phyloP scores from a whole-genome alignment of 1,140 invertebrate genomes.

The Lepidurus apus region DNA sequence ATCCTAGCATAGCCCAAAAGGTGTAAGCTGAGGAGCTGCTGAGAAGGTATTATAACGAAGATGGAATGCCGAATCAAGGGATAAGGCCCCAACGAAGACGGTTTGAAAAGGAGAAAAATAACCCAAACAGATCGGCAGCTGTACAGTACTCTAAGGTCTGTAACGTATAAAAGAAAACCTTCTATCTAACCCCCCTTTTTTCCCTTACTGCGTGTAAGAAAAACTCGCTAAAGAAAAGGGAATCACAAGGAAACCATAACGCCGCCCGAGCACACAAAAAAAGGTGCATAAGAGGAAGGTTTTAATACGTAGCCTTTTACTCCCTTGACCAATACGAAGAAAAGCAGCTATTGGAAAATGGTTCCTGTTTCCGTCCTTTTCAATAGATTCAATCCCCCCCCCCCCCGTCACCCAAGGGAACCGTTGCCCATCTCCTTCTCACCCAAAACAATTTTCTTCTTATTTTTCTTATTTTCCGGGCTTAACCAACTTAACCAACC shows the following conservation, averaged over 20 bases:
- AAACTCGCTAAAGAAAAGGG: not conserved
- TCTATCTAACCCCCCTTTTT: not conserved
- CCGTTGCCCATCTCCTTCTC: not conserved
- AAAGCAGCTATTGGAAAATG: slow-evolving; percentile 1
- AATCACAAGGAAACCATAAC: slow-evolving; percentile 16
- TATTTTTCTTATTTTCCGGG: too few relatives aligned
- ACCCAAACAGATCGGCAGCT: too few relatives aligned
- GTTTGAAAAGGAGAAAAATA: too few relatives aligned
- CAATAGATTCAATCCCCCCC: not conserved
- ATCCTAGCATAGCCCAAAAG: too few relatives aligned
- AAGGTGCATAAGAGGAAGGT: not conserved
- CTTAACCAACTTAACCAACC: too few relatives aligned
- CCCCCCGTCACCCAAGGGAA: not conserved
- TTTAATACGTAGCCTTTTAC: not conserved
- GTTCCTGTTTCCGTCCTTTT: not conserved
- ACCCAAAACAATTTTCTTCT: not conserved
- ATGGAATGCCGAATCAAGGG: too few relatives aligned
- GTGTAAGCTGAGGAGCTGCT: too few relatives aligned
- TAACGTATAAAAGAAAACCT: not conserved
- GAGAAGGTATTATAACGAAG: too few relatives aligned
- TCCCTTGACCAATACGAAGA: not conserved
- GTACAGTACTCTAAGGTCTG: too few relatives aligned
- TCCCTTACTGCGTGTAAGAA: not conserved
- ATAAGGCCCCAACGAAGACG: too few relatives aligned
- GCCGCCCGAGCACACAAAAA: not conserved